A percentile compares a stretch with the other conserved stretches of the same genome.
phyloP scores from a whole-genome alignment of 2,888 invertebrate genomes.

The Xanthia icteritia region DNA sequence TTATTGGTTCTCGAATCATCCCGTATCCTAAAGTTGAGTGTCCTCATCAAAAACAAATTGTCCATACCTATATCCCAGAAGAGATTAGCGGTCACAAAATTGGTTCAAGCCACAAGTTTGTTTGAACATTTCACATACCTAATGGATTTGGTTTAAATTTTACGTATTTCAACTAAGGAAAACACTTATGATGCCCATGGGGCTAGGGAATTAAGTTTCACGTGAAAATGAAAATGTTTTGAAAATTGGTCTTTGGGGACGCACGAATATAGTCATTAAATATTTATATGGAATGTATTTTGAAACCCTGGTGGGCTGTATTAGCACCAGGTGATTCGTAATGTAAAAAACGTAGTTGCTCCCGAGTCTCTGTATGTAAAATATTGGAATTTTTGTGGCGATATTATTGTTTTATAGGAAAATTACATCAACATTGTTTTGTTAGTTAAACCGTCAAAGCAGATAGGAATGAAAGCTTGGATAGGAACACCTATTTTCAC shows the following conservation, averaged over 20 bases:
- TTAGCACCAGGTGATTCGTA: neutral
- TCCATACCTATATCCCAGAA: neutral
- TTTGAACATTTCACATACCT: constrained; percentile 45
- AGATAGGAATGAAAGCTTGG: no score
- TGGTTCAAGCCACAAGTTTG: constrained; percentile 37
- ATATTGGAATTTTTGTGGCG: neutral
- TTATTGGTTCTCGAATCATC: neutral
- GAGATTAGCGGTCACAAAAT: constrained; percentile 31
- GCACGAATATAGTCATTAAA: constrained; percentile 30
- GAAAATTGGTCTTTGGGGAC: constrained; percentile 57
- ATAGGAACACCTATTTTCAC: neutral
- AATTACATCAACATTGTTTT: neutral
- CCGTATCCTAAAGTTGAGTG: constrained; percentile 1
- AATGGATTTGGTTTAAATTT: constrained; percentile 60
- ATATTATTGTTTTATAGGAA: neutral
- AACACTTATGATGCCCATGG: constrained; percentile 59
- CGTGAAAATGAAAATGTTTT: constrained; percentile 48
- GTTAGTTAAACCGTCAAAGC: neutral
- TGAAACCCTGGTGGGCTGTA: constrained; percentile 1
- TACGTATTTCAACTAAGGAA: constrained; percentile 49
- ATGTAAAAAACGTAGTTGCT: neutral
- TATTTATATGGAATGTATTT: constrained; percentile 20
- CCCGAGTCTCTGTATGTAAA: neutral
- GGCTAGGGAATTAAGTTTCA: constrained; percentile 60
- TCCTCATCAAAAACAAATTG: neutral